A percentile compares a stretch with the other conserved stretches of the same genome.
Evolutionary conservation across 2,888 invertebrate species (phyloP).

Genomic region (Hydraecia micacea): DNA sequence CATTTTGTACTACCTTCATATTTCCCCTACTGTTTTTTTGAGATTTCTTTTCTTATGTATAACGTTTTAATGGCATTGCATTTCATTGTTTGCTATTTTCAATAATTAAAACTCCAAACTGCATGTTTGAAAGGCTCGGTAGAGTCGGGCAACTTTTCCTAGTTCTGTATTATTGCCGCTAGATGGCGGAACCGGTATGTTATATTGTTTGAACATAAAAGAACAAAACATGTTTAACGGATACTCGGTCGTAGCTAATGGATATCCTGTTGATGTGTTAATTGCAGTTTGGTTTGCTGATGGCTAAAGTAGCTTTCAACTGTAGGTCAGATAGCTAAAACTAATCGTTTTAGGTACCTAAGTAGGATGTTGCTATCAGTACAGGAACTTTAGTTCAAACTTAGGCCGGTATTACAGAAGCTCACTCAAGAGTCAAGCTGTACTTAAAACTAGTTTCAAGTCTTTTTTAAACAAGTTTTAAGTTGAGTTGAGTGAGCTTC

Average conservation of each 20-base stretch:
- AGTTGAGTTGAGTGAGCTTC: not conserved
- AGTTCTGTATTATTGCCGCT: not conserved
- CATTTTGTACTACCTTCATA: not conserved
- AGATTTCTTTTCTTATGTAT: not conserved
- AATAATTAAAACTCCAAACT: not conserved
- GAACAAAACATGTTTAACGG: constrained; percentile 3
- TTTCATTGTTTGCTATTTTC: not conserved
- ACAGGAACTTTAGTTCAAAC: not conserved
- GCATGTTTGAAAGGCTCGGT: not conserved
- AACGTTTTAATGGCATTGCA: not conserved
- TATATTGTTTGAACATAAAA: not conserved
- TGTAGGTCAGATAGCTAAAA: not conserved
- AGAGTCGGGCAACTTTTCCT: constrained; percentile 29
- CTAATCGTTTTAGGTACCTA: not conserved
- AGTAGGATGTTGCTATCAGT: not conserved
- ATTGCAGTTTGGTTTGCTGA: constrained; percentile 30
- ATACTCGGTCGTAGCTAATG: constrained; percentile 15
- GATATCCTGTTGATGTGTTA: constrained; percentile 33
- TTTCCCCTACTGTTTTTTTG: not conserved
- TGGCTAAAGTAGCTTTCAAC: constrained; percentile 12
- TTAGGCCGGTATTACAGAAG: not conserved
- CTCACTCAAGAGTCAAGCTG: not conserved
- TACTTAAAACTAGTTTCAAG: not conserved
- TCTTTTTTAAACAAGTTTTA: not conserved
- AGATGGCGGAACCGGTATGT: constrained; percentile 56